These are phyloP conservation scores for Petrosia ficiformis DNA, from an alignment of 37 sponge, comb jelly and placozoan genomes.

Conservation along the genomic window DNA sequence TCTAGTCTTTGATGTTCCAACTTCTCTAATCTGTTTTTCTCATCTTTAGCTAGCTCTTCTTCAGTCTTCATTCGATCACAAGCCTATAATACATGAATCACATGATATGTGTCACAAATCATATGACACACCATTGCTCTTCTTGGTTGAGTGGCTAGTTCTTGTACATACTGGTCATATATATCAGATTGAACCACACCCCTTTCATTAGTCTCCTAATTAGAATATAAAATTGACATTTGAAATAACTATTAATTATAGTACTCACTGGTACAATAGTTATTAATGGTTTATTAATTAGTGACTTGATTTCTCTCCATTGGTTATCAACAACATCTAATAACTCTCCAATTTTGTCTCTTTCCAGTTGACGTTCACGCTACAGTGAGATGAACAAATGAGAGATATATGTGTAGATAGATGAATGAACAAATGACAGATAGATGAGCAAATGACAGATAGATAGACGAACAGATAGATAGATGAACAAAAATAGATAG, in stretches of 20 bases:
- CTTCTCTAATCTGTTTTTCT: conserved; percentile 56
- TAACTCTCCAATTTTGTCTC: conserved; percentile 40
- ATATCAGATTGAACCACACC: conserved; percentile 19
- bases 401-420: background rate
- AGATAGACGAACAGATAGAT: background rate
- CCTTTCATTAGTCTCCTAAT: background rate
- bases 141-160: conserved; percentile 69
- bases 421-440: background rate
- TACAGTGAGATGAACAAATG: conserved; percentile 8
- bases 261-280: background rate
- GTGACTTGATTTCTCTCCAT: conserved; percentile 42
- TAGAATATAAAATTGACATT: background rate
- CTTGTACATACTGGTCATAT: conserved; percentile 71
- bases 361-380: conserved; percentile 62
- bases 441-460: background rate
- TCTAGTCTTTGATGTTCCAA: conserved; percentile 40
- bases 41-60: conserved; percentile 68
- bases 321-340: conserved; percentile 55
- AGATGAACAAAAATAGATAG: background rate
- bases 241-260: background rate
- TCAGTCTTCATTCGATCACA: conserved; percentile 74
- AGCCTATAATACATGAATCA: conserved; percentile 33
- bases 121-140: conserved; percentile 29
- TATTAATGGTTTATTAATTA: conserved; percentile 6
- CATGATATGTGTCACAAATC: background rate